These are phyloP conservation scores for Drosophila conformis DNA, from an alignment of 2,888 invertebrate genomes.

Conservation along the genomic window DNA sequence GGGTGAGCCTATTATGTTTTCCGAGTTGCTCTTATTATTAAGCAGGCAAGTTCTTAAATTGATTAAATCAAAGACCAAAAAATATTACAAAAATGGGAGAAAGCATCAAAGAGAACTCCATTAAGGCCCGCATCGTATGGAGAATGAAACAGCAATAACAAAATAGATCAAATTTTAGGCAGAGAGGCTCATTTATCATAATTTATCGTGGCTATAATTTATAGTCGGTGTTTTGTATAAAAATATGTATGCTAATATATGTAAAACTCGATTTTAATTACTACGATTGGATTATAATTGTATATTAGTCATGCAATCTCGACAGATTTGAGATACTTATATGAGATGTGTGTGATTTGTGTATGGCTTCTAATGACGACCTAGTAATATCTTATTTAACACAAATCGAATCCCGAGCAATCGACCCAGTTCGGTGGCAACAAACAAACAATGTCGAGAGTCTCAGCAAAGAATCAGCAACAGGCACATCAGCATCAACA, in stretches of 20 bases:
- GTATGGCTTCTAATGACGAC: constrained; percentile 42
- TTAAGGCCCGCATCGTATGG: not conserved
- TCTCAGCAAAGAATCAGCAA: constrained; percentile 16
- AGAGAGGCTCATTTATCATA: not conserved
- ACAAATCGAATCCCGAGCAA: constrained; percentile 45
- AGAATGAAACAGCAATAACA: not conserved
- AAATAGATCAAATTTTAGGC: not conserved
- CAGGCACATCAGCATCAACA: constrained; percentile 9
- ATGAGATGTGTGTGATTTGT: constrained; percentile 3
- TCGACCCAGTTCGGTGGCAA: constrained; percentile 52
- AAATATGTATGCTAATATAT: not conserved
- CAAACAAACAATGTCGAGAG: constrained; percentile 41
- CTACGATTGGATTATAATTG: not conserved
- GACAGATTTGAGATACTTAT: not conserved
- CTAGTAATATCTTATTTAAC: constrained; percentile 57
- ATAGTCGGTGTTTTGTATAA: not conserved
- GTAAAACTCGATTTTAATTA: not conserved
- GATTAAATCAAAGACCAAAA: too few relatives aligned
- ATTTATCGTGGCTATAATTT: not conserved
- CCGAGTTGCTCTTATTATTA: not conserved
- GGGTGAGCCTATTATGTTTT: too few relatives aligned
- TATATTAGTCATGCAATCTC: not conserved
- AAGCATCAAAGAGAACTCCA: not conserved
- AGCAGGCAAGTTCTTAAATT: not conserved
- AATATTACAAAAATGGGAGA: not conserved